phyloP scores from a whole-genome alignment of 2,113 vertebrate genomes.

The Sorex araneus region DNA sequence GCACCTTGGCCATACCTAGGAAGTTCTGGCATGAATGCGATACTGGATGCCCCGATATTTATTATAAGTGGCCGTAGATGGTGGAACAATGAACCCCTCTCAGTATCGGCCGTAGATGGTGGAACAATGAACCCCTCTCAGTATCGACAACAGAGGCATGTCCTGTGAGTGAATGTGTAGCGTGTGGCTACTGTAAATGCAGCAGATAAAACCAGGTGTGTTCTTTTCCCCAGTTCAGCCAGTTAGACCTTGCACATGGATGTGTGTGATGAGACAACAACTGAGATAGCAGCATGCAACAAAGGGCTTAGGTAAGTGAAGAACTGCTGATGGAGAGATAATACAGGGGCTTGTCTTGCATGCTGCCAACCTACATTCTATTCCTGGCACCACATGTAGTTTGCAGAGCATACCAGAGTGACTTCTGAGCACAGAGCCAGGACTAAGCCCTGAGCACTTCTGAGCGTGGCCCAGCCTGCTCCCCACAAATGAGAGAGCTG shows the following conservation, averaged over 20 bases:
- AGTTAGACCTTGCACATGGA: not conserved
- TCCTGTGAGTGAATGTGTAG: conserved; percentile 15
- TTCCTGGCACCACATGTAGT: no score
- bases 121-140: conserved; percentile 29
- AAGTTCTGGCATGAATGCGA: not conserved
- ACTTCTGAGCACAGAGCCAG: no score
- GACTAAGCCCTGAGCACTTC: no score
- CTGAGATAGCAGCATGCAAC: conserved; percentile 30
- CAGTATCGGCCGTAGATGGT: conserved; percentile 43
- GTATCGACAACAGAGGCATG: not conserved
- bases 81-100: conserved; percentile 33
- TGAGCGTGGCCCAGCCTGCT: no score
- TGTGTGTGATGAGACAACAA: conserved; percentile 38
- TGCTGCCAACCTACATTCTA: no score
- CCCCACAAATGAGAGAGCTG: no score
- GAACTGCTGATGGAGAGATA: not conserved
- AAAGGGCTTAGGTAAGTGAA: not conserved
- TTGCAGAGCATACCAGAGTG: no score
- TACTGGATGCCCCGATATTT: conserved; percentile 2
- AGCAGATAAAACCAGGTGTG: conserved; percentile 10
- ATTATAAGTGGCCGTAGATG: conserved; percentile 71
- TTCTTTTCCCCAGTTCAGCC: conserved; percentile 1
- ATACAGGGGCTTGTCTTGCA: no score
- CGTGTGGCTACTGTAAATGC: not conserved
- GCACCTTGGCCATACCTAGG: conserved; percentile 43